Base-by-base conservation (phyloP, 2,888 invertebrate genomes). In the Aproaerema taeniolella region DNA sequence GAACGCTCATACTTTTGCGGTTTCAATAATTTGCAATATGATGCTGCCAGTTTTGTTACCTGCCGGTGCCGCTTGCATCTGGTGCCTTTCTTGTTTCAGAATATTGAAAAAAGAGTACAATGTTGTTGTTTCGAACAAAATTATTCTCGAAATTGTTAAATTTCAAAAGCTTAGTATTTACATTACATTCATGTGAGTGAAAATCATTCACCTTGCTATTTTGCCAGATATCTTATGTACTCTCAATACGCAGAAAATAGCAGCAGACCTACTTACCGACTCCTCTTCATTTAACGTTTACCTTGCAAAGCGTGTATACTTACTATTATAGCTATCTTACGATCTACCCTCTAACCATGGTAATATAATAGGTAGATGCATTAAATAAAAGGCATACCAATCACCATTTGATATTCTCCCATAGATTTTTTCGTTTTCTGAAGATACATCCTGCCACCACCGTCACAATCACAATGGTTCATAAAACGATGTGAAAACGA, bases 21-120 rank as follows among this genome's bases (percentile, higher is more conserved):
- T 42, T 65, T 51, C 46, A 53, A 53, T 68, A 72, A 80, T 82
- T 81, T 79, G 81, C 81, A 80, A 81, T 70, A 74, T 71, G 82
- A 81, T 77, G 76, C 77, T 77, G 74, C 57, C 60, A 54, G 58
- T 53, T 60, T 57, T 61, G 57, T 69, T 83, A 85, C 85, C 85
- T 85, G 83, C 77, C 55, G 46, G 85, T 85, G 83, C 77, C 55
- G 46, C 49, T 51, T 55, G 66, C 83, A 85, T 83, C 77, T 83
- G 85, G 76, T 80, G 76, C 66, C 69, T 74, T 76, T 67, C 70
- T 73, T 72, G 57, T 67, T 61, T 65, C 52, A 56, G 47, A 49
- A 46, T 45, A 62, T 73, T 74, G 72, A 77, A 81, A 76, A 80
- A 80, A 79, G 76, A 69, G 13, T 31, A 31, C 16, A 31, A 14